Evolutionary conservation across 1,140 invertebrate genomes (phyloP).

Genomic region (Pseudachorutes palmiensis): DNA sequence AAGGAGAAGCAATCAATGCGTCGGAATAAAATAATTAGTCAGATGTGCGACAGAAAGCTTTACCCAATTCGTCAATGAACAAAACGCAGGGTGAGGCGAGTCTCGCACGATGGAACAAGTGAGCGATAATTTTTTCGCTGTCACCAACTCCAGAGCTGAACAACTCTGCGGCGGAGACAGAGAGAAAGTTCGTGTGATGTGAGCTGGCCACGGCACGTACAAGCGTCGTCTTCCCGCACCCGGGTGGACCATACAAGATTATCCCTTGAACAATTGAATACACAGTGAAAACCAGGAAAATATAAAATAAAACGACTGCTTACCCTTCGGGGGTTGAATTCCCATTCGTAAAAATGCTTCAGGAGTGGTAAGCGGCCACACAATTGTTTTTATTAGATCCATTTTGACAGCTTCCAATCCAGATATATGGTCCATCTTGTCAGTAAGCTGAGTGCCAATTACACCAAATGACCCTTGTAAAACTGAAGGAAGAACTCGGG

Average conservation of each 20-base stretch:
- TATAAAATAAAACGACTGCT: background rate
- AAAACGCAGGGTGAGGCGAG: slow-evolving; percentile 58
- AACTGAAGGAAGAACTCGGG: slow-evolving; percentile 47
- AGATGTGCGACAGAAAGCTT: background rate
- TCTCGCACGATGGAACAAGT: slow-evolving; percentile 59
- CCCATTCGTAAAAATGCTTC: slow-evolving; percentile 53
- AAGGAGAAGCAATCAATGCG: too few relatives aligned
- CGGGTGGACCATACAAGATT: slow-evolving; percentile 65
- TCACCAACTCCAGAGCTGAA: slow-evolving; percentile 61
- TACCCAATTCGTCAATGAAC: slow-evolving; percentile 68
- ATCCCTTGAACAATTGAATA: slow-evolving; percentile 48
- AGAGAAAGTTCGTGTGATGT: slow-evolving; percentile 53
- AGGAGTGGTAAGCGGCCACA: slow-evolving; percentile 56
- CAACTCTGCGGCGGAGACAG: slow-evolving; percentile 56
- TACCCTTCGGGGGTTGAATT: slow-evolving; percentile 51
- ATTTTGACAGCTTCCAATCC: slow-evolving; percentile 56
- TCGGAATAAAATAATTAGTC: too few relatives aligned
- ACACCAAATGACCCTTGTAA: slow-evolving; percentile 50
- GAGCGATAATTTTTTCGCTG: slow-evolving; percentile 52
- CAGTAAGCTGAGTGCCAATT: slow-evolving; percentile 45
- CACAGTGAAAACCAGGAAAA: background rate
- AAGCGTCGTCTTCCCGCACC: slow-evolving; percentile 65
- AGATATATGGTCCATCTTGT: slow-evolving; percentile 54
- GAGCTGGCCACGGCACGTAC: slow-evolving; percentile 57
- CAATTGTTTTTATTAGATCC: slow-evolving; percentile 52